Evolutionary conservation across 2,888 invertebrate genomes (phyloP), one percentile per base, ranked within the genome.

Genomic region (Hirudinaria manillensis): DNA sequence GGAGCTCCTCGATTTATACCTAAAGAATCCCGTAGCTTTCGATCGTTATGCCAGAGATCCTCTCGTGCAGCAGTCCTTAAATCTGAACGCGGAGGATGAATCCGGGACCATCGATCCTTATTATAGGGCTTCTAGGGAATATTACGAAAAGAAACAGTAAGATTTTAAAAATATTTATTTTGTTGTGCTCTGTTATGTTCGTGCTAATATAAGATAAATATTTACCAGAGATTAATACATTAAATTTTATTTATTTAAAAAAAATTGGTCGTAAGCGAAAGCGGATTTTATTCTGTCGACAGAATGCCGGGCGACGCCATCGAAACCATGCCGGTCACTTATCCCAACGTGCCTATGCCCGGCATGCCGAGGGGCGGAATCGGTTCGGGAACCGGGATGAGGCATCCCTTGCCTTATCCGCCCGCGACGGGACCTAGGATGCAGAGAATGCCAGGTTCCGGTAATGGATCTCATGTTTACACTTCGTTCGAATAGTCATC

Each of bases 1-100:
- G 24, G 68, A 76, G 38, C 55, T 76, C 34, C 73, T 76, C n/a
- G 66, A 76, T 65, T 51, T 76, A n/a, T 76, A 76, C 45, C 51
- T 72, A 29, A 73, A 67, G 55, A 53, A 76, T 38, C 76, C 76
- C 16, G 67, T 36, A 19, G 68, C 76, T 0, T 76, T 76, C 27
- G 76, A 76, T 53, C 27, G 73, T 24, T 76, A 73, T 36, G 72
- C 76, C 24, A 73, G 66, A 67, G 73, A 76, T 36, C 72, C 72
- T 10, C 55, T 68, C n/a, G 67, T 76, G n/a, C 76, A 75, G 61
- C 65, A 71, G 55, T 70, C 70, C 16, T 27, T 75, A 13, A 70
- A 70, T 61, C 24, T 75, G 34, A 27, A 34, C 10, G 4, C 10
- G 7, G 70, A 75, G 55, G 75, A 36, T 32, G 51, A 70, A 6